Percentiles rank a stretch among this genome's conserved stretches.
phyloP scores from a whole-genome alignment of 2,797 vertebrate species.

The Podarcis siculus region DNA sequence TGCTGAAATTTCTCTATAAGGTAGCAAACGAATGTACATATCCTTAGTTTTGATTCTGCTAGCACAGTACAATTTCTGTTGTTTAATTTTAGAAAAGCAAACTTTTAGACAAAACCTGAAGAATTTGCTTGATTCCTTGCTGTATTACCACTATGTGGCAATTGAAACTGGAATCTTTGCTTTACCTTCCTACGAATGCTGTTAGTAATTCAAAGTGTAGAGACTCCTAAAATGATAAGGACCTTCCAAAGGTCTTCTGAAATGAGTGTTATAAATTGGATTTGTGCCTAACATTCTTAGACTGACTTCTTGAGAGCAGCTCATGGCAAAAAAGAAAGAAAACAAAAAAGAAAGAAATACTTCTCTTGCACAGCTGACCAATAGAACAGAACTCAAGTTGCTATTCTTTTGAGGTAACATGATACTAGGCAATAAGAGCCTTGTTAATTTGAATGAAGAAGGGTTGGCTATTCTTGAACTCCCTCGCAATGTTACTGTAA shows the following conservation, averaged over 20 bases:
- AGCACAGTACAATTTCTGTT: neutral
- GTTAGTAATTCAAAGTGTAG: neutral
- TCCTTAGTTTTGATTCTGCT: neutral
- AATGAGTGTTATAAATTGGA: neutral
- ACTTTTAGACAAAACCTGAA: neutral
- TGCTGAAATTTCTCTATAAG: neutral
- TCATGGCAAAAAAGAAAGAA: neutral
- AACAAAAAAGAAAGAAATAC: no score
- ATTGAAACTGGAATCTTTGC: neutral
- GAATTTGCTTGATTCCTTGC: neutral
- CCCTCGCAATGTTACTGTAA: neutral
- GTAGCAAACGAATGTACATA: neutral
- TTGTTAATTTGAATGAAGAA: neutral
- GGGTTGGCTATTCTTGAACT: neutral
- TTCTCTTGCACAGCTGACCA: neutral
- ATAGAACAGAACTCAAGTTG: neutral
- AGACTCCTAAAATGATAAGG: conserved; percentile 1
- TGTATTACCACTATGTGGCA: neutral
- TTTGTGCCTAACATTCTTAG: neutral
- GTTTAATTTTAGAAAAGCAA: neutral
- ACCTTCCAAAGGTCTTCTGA: neutral
- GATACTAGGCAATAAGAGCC: neutral
- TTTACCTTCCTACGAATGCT: neutral
- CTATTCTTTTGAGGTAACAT: neutral
- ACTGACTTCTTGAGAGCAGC: neutral